Percentiles rank a stretch among this genome's conserved stretches.
Evolutionary conservation across 2,888 invertebrate genomes (phyloP).

Genomic region (Dryadula phaetusa): DNA sequence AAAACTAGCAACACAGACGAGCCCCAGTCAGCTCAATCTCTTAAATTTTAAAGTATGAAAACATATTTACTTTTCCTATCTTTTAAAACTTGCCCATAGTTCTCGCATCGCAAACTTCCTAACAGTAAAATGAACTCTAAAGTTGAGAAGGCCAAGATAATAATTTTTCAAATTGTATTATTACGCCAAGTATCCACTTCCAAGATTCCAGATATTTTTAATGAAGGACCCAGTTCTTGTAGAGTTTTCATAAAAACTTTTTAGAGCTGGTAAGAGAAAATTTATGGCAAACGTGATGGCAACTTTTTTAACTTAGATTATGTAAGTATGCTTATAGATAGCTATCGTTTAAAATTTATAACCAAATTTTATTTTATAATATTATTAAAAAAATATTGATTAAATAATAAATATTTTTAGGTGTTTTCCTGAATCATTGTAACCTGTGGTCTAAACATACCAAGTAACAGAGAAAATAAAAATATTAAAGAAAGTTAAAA

Average conservation of each 20-base stretch:
- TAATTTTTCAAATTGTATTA: slow-evolving; percentile 62
- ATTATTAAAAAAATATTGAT: neutral
- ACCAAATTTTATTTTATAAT: too few relatives aligned
- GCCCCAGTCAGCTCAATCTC: slow-evolving; percentile 31
- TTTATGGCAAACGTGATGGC: slow-evolving; percentile 39
- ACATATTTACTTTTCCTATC: slow-evolving; percentile 40
- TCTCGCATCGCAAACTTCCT: slow-evolving; percentile 30
- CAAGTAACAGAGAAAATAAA: too few relatives aligned
- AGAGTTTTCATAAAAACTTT: slow-evolving; percentile 51
- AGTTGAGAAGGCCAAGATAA: slow-evolving; percentile 50
- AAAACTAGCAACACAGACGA: slow-evolving; percentile 17
- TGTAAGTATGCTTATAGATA: slow-evolving; percentile 29
- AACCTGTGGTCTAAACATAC: too few relatives aligned
- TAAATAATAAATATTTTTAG: too few relatives aligned
- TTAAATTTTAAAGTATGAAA: slow-evolving; percentile 37
- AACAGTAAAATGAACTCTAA: slow-evolving; percentile 37
- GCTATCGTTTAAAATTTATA: slow-evolving; percentile 5
- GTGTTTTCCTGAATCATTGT: too few relatives aligned
- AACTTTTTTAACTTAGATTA: slow-evolving; percentile 36
- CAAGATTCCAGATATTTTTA: slow-evolving; percentile 59
- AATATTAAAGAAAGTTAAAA: too few relatives aligned
- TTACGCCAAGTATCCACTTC: slow-evolving; percentile 54
- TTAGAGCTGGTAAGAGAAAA: slow-evolving; percentile 36
- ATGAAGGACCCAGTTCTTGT: slow-evolving; percentile 55
- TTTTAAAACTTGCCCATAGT: slow-evolving; percentile 33